Evolutionary conservation across 2,888 invertebrate genomes (phyloP).

Genomic region (Agrochola lota): DNA sequence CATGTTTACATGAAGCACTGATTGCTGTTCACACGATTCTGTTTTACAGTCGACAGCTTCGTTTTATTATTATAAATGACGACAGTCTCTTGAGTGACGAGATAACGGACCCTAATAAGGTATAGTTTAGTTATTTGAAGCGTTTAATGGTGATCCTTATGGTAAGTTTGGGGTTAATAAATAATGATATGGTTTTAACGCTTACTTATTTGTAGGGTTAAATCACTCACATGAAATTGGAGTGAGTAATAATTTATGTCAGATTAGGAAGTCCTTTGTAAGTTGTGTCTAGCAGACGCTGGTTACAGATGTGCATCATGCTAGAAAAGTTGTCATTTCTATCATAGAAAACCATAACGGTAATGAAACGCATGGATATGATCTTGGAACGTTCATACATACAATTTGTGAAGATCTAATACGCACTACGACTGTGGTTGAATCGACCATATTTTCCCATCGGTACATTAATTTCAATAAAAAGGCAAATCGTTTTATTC

Average conservation of each 20-base stretch:
- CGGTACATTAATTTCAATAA: neutral
- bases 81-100: slow-evolving; percentile 63
- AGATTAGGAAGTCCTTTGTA: neutral
- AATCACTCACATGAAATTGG: neutral
- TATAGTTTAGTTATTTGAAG: slow-evolving; percentile 54
- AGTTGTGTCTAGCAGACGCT: neutral
- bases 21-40: slow-evolving; percentile 75
- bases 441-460: too few species aligned
- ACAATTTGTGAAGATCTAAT: neutral
- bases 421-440: neutral
- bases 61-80: slow-evolving; percentile 71
- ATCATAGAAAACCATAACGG: neutral
- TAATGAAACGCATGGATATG: neutral
- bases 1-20: slow-evolving; percentile 66
- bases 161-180: slow-evolving; percentile 49
- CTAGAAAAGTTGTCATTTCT: neutral
- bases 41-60: slow-evolving; percentile 48
- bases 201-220: slow-evolving; percentile 12
- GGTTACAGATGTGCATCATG: neutral
- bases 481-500: neutral
- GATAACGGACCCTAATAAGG: slow-evolving; percentile 59
- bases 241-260: neutral
- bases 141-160: slow-evolving; percentile 53
- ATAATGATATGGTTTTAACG: slow-evolving; percentile 29
- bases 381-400: neutral